Evolutionary conservation across 2,797 vertebrate species (phyloP).

Genomic region (Emydoidea blandingii): DNA sequence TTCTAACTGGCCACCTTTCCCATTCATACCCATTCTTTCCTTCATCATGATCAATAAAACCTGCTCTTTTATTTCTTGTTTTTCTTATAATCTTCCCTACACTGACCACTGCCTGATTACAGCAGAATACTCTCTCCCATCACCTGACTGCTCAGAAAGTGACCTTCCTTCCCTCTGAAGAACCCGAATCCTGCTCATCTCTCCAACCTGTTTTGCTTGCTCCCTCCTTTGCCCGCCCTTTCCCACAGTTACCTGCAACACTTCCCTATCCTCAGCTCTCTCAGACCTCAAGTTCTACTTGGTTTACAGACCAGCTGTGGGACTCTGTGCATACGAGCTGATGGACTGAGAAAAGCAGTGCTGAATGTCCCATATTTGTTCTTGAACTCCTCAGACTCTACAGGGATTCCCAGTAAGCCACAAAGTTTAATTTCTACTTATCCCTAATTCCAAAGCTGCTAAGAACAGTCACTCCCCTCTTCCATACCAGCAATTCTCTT

Average conservation of each 20-base stretch:
- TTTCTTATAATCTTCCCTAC: background rate
- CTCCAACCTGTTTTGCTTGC: background rate
- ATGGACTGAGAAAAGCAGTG: background rate
- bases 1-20: background rate
- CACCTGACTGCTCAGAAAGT: background rate
- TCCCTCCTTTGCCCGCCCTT: background rate
- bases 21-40: background rate
- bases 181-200: background rate
- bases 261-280: background rate
- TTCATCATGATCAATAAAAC: background rate
- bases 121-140: background rate
- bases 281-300: background rate
- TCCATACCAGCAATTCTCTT: background rate
- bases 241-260: background rate
- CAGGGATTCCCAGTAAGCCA: background rate
- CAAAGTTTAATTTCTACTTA: constrained; percentile 4
- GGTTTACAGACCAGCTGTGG: background rate
- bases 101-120: background rate
- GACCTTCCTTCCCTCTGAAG: background rate
- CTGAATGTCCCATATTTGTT: background rate
- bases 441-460: background rate
- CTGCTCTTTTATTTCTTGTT: background rate
- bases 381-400: background rate
- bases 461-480: background rate
- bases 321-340: background rate